These are phyloP conservation scores for Paedocypris micromegethes DNA, from an alignment of 2,797 vertebrate species.

Conservation along the genomic window DNA sequence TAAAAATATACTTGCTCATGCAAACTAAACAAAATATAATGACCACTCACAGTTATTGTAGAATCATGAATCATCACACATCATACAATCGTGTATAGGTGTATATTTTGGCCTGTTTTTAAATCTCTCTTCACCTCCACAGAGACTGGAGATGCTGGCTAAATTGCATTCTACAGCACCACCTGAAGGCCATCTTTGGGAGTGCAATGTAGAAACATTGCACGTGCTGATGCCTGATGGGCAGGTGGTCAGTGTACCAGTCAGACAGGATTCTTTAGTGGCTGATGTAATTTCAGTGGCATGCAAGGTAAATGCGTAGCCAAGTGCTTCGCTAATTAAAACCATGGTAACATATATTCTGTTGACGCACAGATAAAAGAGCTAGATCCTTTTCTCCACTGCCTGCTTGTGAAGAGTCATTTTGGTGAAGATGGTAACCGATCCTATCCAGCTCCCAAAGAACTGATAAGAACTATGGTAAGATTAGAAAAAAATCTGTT, in stretches of 20 bases:
- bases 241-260: constrained; percentile 61
- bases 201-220: constrained; percentile 59
- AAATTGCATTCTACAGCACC: constrained; percentile 60
- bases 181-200: constrained; percentile 61
- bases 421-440: constrained; percentile 42
- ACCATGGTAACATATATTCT: not conserved
- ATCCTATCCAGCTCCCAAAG: constrained; percentile 38
- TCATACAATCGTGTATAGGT: no score
- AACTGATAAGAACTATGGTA: constrained; percentile 51
- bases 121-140: constrained; percentile 25
- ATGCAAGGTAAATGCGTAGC: constrained; percentile 69
- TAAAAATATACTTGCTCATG: no score
- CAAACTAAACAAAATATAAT: no score
- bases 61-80: no score
- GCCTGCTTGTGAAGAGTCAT: constrained; percentile 41
- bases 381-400: constrained; percentile 46
- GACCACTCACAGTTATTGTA: no score
- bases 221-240: constrained; percentile 68
- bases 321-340: not conserved
- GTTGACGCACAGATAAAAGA: constrained; percentile 40
- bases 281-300: constrained; percentile 71
- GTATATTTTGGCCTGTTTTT: not conserved
- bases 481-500: constrained; percentile 15
- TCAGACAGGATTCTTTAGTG: constrained; percentile 71
- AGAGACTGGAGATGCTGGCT: constrained; percentile 63